Evolutionary conservation across 2,113 vertebrate species (phyloP).

Genomic region (Bungarus multicinctus): DNA sequence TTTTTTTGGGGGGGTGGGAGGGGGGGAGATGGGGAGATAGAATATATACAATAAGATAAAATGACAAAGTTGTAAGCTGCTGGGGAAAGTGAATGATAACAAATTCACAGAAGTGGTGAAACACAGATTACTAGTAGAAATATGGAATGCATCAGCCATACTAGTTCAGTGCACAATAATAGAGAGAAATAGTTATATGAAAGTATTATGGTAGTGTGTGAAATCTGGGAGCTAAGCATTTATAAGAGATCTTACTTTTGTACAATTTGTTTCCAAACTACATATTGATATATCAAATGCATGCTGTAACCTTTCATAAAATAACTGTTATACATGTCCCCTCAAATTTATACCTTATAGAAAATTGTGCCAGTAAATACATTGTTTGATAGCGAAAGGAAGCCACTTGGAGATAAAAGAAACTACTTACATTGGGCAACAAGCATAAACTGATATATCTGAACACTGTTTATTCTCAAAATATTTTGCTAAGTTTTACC

Average conservation of each 20-base stretch:
- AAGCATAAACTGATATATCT: not conserved
- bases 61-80: not conserved
- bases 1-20: no score
- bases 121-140: not conserved
- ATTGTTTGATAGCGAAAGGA: not conserved
- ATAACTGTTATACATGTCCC: not conserved
- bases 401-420: not conserved
- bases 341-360: not conserved
- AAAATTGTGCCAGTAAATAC: not conserved
- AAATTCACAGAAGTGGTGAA: not conserved
- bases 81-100: not conserved
- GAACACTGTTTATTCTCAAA: not conserved
- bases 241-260: not conserved
- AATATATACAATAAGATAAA: not conserved
- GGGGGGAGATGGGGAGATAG: not conserved
- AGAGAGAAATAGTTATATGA: not conserved
- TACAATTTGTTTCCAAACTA: not conserved
- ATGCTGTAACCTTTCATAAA: conserved; percentile 14
- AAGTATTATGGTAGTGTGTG: not conserved
- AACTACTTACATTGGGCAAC: not conserved
- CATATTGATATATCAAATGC: conserved; percentile 21
- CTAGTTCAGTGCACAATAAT: not conserved
- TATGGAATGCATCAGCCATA: not conserved
- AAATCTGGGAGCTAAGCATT: not conserved
- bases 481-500: not conserved